Percentiles rank a stretch among this genome's conserved stretches.
These are phyloP conservation scores for Ooceraea biroi DNA, from an alignment of 1,140 invertebrate genomes.

Conservation along the genomic window DNA sequence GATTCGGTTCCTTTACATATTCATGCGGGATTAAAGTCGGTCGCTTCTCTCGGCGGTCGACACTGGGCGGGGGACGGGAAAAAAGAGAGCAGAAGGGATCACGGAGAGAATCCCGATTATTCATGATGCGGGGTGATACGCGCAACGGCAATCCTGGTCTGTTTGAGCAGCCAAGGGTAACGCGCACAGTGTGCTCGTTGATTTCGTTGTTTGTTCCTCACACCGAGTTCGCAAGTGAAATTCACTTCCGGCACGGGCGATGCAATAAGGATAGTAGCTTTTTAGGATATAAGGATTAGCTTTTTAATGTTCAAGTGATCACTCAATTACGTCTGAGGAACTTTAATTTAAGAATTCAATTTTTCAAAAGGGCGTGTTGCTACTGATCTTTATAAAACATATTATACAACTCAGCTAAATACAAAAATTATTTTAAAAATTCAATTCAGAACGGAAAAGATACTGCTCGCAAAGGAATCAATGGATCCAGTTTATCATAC, in stretches of 20 bases:
- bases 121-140: conserved; percentile 72
- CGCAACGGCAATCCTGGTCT: conserved; percentile 71
- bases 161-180: conserved; percentile 76
- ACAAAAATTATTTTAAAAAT: too few species aligned
- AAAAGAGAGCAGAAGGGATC: conserved; percentile 53
- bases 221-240: conserved; percentile 75
- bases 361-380: too few species aligned
- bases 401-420: too few species aligned
- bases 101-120: conserved; percentile 74
- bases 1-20: conserved; percentile 73
- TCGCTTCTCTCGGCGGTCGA: conserved; percentile 46
- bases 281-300: too few species aligned
- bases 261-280: not conserved
- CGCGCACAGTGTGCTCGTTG: conserved; percentile 52
- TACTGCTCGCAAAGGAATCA: too few species aligned
- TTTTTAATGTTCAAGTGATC: conserved; percentile 25
- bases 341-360: not conserved
- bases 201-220: conserved; percentile 72
- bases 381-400: too few species aligned
- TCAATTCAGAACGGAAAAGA: too few species aligned
- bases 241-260: conserved; percentile 67
- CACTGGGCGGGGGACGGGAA: conserved; percentile 26
- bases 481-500: too few species aligned
- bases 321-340: conserved; percentile 8
- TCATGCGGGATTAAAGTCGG: conserved; percentile 77